These are phyloP conservation scores for Rhogogaster chlorosoma DNA, from an alignment of 2,888 invertebrate genomes.

Conservation along the genomic window DNA sequence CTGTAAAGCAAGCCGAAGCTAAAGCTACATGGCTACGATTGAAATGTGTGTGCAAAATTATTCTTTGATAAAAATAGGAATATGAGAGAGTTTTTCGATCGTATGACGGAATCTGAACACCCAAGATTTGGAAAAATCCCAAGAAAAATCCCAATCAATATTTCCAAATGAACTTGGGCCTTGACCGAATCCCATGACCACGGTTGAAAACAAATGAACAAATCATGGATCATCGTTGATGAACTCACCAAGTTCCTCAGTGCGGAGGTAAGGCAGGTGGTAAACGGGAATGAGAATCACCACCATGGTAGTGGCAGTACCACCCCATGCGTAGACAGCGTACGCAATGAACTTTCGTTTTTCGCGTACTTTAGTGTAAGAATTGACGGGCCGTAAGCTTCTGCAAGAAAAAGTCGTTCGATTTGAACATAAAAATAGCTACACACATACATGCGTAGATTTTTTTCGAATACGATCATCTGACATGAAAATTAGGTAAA, in stretches of 20 bases:
- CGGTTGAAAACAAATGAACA: no score
- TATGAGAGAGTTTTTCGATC: not conserved
- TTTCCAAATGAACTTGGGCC: no score
- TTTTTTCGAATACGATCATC: not conserved
- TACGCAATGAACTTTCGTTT: not conserved
- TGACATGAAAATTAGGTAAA: not conserved
- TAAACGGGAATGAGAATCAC: not conserved
- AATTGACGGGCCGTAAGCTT: not conserved
- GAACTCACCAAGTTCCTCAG: not conserved
- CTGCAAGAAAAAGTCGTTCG: not conserved
- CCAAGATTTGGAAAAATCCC: no score
- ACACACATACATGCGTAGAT: not conserved
- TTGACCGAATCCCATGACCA: no score
- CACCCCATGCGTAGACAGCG: slow-evolving; percentile 2
- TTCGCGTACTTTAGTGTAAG: no score
- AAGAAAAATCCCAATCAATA: no score
- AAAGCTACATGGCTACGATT: not conserved
- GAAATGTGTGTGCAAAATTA: no score
- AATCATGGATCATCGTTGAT: no score
- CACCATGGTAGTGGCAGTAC: not conserved
- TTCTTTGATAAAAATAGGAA: no score
- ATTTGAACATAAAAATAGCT: not conserved
- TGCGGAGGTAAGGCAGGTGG: not conserved
- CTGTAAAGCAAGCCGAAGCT: not conserved
- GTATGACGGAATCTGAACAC: no score